A percentile compares a stretch with the other conserved stretches of the same genome.
These are phyloP conservation scores for Mastigias papua DNA, from an alignment of 30 jellyfish, hydroid and myxozoan genomes.

Conservation along the genomic window DNA sequence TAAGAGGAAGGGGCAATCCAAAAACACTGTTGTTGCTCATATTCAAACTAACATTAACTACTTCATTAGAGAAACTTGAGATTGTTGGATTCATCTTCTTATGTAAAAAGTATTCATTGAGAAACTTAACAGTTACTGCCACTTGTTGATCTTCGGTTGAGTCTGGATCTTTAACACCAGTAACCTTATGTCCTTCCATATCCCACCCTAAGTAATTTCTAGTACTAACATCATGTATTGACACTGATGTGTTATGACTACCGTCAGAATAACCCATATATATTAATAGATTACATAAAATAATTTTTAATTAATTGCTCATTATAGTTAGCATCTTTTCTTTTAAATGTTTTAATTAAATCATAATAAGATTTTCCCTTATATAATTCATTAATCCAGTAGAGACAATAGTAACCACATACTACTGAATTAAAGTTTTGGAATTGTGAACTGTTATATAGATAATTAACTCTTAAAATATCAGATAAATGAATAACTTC, in stretches of 20 bases:
- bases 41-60: neutral
- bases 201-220: neutral
- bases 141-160: neutral
- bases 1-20: constrained; percentile 16
- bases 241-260: neutral
- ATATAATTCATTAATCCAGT: constrained; percentile 11
- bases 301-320: constrained; percentile 14
- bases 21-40: constrained; percentile 26
- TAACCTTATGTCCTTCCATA: neutral
- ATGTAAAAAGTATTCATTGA: neutral
- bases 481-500: no score
- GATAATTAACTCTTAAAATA: no score
- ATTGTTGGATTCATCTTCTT: neutral
- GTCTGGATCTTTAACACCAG: constrained; percentile 12
- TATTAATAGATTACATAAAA: constrained; percentile 14
- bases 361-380: constrained; percentile 34
- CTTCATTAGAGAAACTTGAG: neutral
- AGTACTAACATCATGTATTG: neutral
- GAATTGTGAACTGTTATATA: constrained; percentile 34
- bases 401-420: constrained; percentile 32
- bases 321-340: constrained; percentile 16
- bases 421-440: constrained; percentile 18
- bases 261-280: constrained; percentile 13
- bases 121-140: constrained; percentile 8
- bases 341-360: neutral